Percentiles rank a stretch among this genome's conserved stretches.
Conservation (phyloP, 2,797 vertebrate genomes). For the Micropoecilia bifurca region DNA sequence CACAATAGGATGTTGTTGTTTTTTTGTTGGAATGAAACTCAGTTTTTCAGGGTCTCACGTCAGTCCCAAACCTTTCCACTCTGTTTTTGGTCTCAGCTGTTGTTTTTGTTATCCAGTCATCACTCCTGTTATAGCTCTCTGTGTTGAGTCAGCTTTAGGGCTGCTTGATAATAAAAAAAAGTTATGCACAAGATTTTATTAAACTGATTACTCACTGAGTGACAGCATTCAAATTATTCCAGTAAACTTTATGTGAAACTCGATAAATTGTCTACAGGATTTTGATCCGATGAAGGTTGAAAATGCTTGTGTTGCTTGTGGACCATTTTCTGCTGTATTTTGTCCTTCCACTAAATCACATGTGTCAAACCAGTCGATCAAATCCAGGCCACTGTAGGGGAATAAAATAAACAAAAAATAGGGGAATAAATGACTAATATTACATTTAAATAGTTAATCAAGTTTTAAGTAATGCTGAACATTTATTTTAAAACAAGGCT, state of each 20-base stretch:
- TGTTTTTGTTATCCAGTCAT: background rate
- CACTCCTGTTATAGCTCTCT: background rate
- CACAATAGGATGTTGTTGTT: background rate
- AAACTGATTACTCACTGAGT: background rate
- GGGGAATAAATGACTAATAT: background rate
- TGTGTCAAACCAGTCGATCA: no score
- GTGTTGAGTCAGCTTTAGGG: background rate
- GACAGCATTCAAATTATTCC: background rate
- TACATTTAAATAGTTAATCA: background rate
- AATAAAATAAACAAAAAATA: background rate
- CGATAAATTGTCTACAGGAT: background rate
- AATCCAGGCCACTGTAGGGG: no score
- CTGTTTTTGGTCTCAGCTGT: background rate
- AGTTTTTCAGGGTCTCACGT: background rate
- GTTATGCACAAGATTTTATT: background rate
- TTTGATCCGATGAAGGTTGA: background rate
- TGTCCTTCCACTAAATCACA: background rate
- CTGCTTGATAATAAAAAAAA: no score
- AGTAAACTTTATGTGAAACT: background rate
- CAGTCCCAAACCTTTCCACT: background rate
- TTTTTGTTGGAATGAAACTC: background rate
- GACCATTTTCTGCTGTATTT: background rate
- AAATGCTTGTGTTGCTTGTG: background rate
- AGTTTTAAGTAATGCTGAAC: background rate
- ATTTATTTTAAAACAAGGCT: background rate